A percentile compares a stretch with the other conserved stretches of the same genome.
These are phyloP conservation scores for Penaeus vannamei DNA, from an alignment of 1,140 invertebrate species.

Conservation along the genomic window DNA sequence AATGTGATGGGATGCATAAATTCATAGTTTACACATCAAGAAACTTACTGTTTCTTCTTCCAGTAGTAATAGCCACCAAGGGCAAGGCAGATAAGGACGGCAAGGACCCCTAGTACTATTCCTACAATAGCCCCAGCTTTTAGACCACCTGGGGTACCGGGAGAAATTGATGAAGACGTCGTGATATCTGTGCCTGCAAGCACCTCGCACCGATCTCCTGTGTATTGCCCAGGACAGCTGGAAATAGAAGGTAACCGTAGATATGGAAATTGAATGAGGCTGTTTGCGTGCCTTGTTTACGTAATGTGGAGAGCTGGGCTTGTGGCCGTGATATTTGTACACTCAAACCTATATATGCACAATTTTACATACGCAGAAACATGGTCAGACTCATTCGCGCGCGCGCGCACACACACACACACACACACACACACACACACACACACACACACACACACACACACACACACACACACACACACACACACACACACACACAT, in stretches of 20 bases:
- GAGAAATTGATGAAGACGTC: background rate
- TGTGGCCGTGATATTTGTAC: no score
- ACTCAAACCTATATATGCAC: no score
- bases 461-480: no score
- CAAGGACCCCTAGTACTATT: constrained; percentile 40
- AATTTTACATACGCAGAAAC: no score
- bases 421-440: no score
- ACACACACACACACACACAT: no score
- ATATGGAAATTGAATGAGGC: background rate
- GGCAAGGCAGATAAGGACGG: constrained; percentile 14
- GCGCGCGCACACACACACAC: no score
- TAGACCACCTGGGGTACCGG: background rate
- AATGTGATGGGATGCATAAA: background rate
- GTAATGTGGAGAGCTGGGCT: background rate
- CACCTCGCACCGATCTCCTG: constrained; percentile 43
- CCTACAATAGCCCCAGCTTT: constrained; percentile 39
- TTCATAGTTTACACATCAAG: background rate
- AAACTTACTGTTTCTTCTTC: constrained; percentile 48
- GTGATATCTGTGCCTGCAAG: background rate
- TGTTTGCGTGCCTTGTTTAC: background rate
- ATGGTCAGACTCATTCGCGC: rapidly evolving
- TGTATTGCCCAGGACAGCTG: constrained; percentile 42
- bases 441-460: no score
- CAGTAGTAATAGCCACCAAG: constrained; percentile 35
- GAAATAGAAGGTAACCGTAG: background rate